Base-by-base conservation (phyloP, 2,797 vertebrate species). In the Labeo calbasu region DNA sequence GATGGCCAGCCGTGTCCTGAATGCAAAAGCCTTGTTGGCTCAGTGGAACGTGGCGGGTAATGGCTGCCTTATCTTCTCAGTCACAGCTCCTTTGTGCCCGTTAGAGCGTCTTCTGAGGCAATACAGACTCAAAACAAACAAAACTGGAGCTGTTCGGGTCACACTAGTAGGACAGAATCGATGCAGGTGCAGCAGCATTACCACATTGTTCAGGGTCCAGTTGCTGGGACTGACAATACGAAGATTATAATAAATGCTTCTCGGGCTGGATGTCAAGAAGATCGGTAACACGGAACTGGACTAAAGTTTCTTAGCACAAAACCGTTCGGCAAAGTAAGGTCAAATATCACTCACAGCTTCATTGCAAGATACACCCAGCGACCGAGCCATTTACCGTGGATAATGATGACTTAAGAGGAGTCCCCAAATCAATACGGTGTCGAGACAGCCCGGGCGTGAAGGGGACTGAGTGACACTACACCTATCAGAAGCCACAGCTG, bases 361-460 rank as follows among this genome's bases (percentile, higher is more conserved):
- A 46, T 9, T 69, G 43, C 48, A 72, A 61, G 43, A 72, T 51
- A 36, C 53, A 36, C 70, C 28, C 17, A 66, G 53, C 43, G 11
- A 65, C 51, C 61, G 43, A 81, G 43, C 5, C 46, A 73, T 72
- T 83, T 80, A 76, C 59, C 15, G n/a, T 57, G 73, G 77, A 85
- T 84, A 88, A 84, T 81, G 40, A 87, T 83, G 77, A 81, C 84
- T 81, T 84, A 70, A 77, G 81, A 66, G 72, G 77, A 79, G 48
- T 81, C 65, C 77, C 50, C 15, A 43, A 83, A 88, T 88, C 84
- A 82, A 88, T 88, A 84, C 61, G 14, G 32, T 78, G 68, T 81
- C 13, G 48, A 59, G 73, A 80, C 36, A 72, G 80, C 55, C 43
- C 43, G 14, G 59, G 71, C 72, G 57, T 86, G 86, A 86, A 87